phyloP scores from a whole-genome alignment of 35 echinoderm and acorn worm genomes.

The Heliocidaris tuberculata region DNA sequence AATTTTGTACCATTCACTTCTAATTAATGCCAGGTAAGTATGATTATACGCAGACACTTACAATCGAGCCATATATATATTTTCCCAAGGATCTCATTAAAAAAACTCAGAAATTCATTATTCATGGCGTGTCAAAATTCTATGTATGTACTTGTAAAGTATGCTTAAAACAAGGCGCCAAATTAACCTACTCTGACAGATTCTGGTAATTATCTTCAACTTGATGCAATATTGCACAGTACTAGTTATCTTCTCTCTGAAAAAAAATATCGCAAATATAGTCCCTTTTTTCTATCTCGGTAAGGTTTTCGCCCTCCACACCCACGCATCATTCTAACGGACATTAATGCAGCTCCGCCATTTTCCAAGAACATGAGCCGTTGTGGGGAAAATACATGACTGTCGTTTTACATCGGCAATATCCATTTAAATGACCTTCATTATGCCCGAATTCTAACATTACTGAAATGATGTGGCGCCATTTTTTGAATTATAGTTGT shows the following conservation, averaged over 20 bases:
- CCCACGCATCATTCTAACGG: not conserved
- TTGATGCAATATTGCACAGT: not conserved
- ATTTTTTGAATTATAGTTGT: not conserved
- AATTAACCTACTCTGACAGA: too few relatives aligned
- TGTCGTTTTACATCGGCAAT: not conserved
- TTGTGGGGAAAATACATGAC: not conserved
- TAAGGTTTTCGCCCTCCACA: not conserved
- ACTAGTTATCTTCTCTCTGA: not conserved
- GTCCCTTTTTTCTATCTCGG: not conserved
- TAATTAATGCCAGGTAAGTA: too few relatives aligned
- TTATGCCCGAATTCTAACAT: not conserved
- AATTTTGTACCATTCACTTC: too few relatives aligned
- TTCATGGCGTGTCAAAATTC: too few relatives aligned
- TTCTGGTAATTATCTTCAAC: not conserved
- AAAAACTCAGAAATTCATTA: too few relatives aligned
- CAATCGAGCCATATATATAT: too few relatives aligned
- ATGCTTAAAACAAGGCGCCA: too few relatives aligned
- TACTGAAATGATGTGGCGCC: not conserved
- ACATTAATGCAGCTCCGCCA: not conserved
- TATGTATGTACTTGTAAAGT: too few relatives aligned
- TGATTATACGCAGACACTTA: too few relatives aligned
- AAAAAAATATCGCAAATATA: not conserved
- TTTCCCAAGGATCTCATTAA: too few relatives aligned
- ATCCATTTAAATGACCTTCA: slow-evolving; percentile 4
- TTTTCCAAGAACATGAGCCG: not conserved